Evolutionary conservation across 2,797 vertebrate genomes (phyloP).

Genomic region (Anguilla marmorata): DNA sequence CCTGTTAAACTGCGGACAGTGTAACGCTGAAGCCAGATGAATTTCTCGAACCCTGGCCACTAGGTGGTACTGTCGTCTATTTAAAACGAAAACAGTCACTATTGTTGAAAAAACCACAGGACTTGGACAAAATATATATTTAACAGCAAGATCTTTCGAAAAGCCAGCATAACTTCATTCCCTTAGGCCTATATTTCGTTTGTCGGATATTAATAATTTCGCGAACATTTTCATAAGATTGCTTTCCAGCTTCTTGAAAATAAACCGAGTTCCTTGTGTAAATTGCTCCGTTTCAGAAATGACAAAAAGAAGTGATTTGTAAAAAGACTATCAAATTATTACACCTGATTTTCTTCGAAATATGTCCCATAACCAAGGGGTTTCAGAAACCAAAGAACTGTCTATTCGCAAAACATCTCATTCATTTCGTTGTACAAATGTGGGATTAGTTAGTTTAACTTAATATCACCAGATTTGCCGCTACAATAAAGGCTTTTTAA

Average conservation of each 20-base stretch:
- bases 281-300: background rate
- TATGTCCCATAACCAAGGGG: background rate
- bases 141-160: too few relatives aligned
- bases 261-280: background rate
- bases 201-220: background rate
- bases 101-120: too few relatives aligned
- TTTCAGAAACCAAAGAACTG: too few relatives aligned
- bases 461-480: too few relatives aligned
- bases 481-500: too few relatives aligned
- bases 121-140: too few relatives aligned
- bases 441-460: too few relatives aligned
- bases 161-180: background rate
- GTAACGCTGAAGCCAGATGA: background rate
- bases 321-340: background rate
- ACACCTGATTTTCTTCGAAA: background rate
- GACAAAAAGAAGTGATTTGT: background rate
- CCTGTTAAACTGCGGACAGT: background rate
- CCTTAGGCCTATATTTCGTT: background rate
- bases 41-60: background rate
- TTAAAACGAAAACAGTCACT: background rate
- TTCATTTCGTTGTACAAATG: too few relatives aligned
- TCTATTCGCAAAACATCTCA: too few relatives aligned
- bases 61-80: conserved; percentile 2
- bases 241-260: background rate
- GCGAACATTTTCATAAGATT: background rate